phyloP scores from a whole-genome alignment of 2,797 vertebrate genomes.

The Scomberomorus guttatus region DNA sequence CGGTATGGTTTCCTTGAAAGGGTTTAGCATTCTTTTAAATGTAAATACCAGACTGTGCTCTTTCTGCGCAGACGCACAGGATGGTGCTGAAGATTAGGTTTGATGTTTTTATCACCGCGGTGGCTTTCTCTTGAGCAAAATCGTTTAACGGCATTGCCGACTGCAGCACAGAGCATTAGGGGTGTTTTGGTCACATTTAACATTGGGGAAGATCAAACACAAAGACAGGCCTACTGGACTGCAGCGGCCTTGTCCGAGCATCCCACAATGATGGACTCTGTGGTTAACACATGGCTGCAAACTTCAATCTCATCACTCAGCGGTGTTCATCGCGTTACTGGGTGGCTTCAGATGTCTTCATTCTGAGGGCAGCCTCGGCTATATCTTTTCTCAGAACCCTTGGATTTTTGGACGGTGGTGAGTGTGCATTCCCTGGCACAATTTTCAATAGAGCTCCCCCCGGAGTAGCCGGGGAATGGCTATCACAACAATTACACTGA shows the following conservation, averaged over 20 bases:
- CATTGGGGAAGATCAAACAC: slow-evolving; percentile 59
- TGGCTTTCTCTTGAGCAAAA: slow-evolving; percentile 57
- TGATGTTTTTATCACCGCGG: slow-evolving; percentile 61
- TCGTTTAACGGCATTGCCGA: slow-evolving; percentile 45
- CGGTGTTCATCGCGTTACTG: slow-evolving; percentile 26
- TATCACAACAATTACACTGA: slow-evolving; percentile 83
- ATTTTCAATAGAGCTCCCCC: slow-evolving; percentile 74
- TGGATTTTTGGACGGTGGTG: slow-evolving; percentile 49
- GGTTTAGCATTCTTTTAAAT: slow-evolving; percentile 71
- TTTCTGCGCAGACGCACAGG: slow-evolving; percentile 51
- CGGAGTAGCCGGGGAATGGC: slow-evolving; percentile 73
- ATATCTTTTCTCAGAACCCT: slow-evolving; percentile 56
- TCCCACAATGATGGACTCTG: slow-evolving; percentile 40
- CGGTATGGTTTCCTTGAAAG: slow-evolving; percentile 67
- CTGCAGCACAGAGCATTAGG: slow-evolving; percentile 41
- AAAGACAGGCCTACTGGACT: slow-evolving; percentile 26
- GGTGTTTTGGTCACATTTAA: slow-evolving; percentile 67
- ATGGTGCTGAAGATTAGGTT: slow-evolving; percentile 64
- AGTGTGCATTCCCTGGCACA: slow-evolving; percentile 74
- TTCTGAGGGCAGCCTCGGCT: slow-evolving; percentile 41
- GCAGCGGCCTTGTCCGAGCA: slow-evolving; percentile 51
- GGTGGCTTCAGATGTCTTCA: slow-evolving; percentile 59
- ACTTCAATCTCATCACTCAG: slow-evolving; percentile 53
- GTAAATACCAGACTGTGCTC: slow-evolving; percentile 77
- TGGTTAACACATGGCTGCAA: slow-evolving; percentile 13